These are phyloP conservation scores for Embidobia sp. DNA, from an alignment of 2,888 invertebrate genomes.

Conservation along the genomic window DNA sequence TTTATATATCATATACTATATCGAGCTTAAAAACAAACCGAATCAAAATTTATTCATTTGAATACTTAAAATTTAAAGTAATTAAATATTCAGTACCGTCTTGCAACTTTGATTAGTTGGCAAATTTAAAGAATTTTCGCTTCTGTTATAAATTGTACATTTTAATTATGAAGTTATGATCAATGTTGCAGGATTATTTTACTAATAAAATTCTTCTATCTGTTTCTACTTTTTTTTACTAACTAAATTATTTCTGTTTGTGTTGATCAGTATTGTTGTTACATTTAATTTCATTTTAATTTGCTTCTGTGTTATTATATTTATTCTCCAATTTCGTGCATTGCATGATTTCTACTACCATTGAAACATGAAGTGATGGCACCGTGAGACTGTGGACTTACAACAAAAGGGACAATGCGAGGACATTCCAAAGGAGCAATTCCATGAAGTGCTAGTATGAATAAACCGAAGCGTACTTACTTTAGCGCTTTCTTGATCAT, in stretches of 20 bases:
- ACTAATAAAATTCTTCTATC: background rate
- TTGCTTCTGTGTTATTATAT: conserved; percentile 77
- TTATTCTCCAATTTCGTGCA: conserved; percentile 78
- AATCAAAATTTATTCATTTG: too few species aligned
- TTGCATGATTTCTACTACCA: conserved; percentile 77
- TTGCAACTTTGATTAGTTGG: too few species aligned
- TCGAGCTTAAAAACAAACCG: too few species aligned
- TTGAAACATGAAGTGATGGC: conserved; percentile 77
- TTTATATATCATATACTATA: too few species aligned
- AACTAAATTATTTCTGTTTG: background rate
- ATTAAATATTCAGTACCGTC: too few species aligned
- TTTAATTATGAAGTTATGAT: too few species aligned
- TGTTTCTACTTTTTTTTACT: conserved; percentile 20
- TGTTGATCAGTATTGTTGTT: conserved; percentile 31
- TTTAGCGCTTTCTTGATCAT: conserved; percentile 11
- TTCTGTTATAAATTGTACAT: too few species aligned
- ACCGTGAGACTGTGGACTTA: conserved; percentile 79
- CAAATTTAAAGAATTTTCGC: too few species aligned
- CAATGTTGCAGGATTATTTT: conserved; percentile 23
- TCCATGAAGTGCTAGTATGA: conserved; percentile 78
- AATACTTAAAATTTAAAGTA: too few species aligned
- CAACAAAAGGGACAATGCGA: conserved; percentile 75
- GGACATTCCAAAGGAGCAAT: conserved; percentile 79
- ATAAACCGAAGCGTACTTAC: conserved; percentile 34
- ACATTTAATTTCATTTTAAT: conserved; percentile 66